Evolutionary conservation across 2,888 invertebrate species (phyloP), one percentile per base, ranked within the genome.

Genomic region (Pammene fasciana): DNA sequence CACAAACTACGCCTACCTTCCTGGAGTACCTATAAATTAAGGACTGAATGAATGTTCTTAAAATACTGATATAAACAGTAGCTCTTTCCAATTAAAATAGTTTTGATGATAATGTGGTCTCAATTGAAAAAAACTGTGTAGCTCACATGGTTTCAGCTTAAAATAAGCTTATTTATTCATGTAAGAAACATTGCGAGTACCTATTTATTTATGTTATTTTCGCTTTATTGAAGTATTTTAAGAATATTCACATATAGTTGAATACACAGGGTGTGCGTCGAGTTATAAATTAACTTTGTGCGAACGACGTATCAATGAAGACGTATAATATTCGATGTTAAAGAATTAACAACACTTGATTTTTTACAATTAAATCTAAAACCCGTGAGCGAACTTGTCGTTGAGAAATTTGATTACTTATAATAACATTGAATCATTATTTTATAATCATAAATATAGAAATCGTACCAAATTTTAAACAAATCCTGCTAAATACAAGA

Each of bases 311-410:
- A 71, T 68, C 57, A 61, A 64, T 70, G 67, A 74, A 72, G 62
- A 62, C 57, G 72, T 72, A 76, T 74, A 73, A 75, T 75, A 77
- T 82, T 84, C 80, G 84, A 83, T 83, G 83, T 81, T 74, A 68
- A 72, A 75, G 67, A 73, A 74, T 60, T 71, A 56, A 68, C 57
- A 71, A 71, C 65, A 72, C 55, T 70, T 70, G 62, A 68, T 41
- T 59, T 26, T 71, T 70, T 73, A 74, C 71, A 73, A 65, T 73
- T 71, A 72, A 64, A 70, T 71, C 71, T 75, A 65, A 72, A 75
- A 86, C 86, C 86, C 86, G 87, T 87, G 79, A 83, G 77, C 81
- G 86, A 87, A 87, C 86, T 86, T 85, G 85, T 82, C 71, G 59
- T 67, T 71, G 59, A 65, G 57, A 65, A 65, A 16, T 59, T 60